These are phyloP conservation scores for Pseudocheirus occidentalis DNA, from an alignment of 2,797 vertebrate genomes.

Conservation along the genomic window DNA sequence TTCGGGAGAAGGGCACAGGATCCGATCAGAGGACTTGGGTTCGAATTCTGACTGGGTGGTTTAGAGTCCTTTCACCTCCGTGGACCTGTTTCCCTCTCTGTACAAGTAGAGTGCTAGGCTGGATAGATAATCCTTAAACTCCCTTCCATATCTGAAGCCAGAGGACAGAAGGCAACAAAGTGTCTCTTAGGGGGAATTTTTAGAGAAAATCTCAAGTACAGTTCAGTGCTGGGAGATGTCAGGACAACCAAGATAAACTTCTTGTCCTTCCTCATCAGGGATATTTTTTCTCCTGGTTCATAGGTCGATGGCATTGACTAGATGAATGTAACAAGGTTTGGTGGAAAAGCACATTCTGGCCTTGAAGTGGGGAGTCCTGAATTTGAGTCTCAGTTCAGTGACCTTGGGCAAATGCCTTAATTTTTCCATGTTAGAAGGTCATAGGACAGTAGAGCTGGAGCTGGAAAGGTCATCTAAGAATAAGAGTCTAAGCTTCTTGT, in stretches of 20 bases:
- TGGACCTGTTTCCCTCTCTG: background rate
- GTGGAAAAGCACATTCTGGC: background rate
- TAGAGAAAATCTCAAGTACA: background rate
- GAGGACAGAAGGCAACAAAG: background rate
- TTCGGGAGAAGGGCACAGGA: background rate
- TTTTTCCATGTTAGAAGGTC: background rate
- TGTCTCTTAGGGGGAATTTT: background rate
- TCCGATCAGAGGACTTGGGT: background rate
- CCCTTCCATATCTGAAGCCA: background rate
- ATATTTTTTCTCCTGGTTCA: background rate
- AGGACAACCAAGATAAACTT: background rate
- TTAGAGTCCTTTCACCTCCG: background rate
- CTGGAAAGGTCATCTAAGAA: background rate
- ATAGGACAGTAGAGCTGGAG: background rate
- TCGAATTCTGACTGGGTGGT: background rate
- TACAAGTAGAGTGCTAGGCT: background rate
- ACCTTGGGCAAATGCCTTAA: background rate
- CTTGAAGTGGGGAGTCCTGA: background rate
- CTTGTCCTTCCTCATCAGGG: background rate
- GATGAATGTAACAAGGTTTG: background rate
- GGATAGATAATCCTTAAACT: background rate
- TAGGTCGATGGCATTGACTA: background rate
- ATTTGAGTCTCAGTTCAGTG: background rate
- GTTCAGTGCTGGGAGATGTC: background rate
- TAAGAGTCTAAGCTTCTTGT: background rate